Conservation (phyloP, 1,140 invertebrate genomes). For the Drosophila sp. region DNA sequence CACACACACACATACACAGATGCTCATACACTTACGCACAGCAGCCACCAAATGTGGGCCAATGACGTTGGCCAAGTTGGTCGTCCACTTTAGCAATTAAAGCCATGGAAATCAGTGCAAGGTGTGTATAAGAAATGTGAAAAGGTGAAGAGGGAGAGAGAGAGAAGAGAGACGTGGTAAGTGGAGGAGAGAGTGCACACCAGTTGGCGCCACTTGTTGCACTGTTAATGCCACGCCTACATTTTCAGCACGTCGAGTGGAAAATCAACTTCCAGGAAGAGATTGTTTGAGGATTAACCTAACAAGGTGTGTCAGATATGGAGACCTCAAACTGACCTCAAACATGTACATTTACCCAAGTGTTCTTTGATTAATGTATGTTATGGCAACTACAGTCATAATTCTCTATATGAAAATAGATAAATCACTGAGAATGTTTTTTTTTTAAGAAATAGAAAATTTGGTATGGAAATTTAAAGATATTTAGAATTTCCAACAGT, state of each 20-base stretch:
- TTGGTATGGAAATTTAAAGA: too few relatives aligned
- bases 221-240: slow-evolving; percentile 19
- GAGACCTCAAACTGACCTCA: slow-evolving; percentile 4
- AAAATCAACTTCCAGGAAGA: slow-evolving; percentile 22
- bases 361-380: slow-evolving; percentile 8
- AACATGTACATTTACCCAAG: not conserved
- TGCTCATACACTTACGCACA: not conserved
- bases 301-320: slow-evolving; percentile 27
- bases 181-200: not conserved
- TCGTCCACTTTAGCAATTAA: slow-evolving; percentile 53
- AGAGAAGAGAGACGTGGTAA: not conserved
- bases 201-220: slow-evolving; percentile 47
- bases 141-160: not conserved
- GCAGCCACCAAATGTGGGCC: slow-evolving; percentile 46
- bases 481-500: too few relatives aligned
- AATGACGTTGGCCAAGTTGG: slow-evolving; percentile 51
- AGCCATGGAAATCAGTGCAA: slow-evolving; percentile 55
- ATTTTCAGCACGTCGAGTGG: slow-evolving; percentile 8
- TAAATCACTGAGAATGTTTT: not conserved
- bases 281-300: not conserved
- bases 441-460: not conserved
- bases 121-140: slow-evolving; percentile 40
- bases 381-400: not conserved
- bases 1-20: not conserved
- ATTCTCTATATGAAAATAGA: not conserved